Conservation (phyloP, 2,888 invertebrate species). For the Malthinus flaveolus region DNA sequence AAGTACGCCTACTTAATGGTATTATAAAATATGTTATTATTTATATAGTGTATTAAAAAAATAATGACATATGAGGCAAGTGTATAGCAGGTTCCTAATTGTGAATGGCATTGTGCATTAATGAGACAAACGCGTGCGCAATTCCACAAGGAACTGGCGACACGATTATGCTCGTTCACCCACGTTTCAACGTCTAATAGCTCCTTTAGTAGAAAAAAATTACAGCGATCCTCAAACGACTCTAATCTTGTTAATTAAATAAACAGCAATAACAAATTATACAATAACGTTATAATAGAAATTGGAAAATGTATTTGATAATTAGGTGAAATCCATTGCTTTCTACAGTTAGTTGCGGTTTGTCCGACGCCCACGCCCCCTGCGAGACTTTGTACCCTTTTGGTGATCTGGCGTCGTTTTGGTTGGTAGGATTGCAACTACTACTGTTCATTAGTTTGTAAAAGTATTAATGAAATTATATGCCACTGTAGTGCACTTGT, state of each 20-base stretch:
- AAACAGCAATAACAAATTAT: neutral
- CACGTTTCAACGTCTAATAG: conserved; percentile 28
- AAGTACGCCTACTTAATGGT: conserved; percentile 33
- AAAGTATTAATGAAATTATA: conserved; percentile 30
- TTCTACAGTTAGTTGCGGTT: neutral
- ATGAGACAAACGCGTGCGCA: conserved; percentile 34
- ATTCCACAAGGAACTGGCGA: conserved; percentile 28
- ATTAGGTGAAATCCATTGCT: conserved; percentile 10
- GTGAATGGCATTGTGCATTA: conserved; percentile 37
- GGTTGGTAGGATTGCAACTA: too few relatives aligned
- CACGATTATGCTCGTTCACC: conserved; percentile 30
- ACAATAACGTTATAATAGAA: neutral
- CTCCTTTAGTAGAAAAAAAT: conserved; percentile 28
- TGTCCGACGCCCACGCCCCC: neutral
- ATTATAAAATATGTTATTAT: conserved; percentile 22
- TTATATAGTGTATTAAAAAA: conserved; percentile 15
- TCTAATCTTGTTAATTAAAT: neutral
- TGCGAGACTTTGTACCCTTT: too few relatives aligned
- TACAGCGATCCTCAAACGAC: conserved; percentile 25
- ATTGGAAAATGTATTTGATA: too few relatives aligned
- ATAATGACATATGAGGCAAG: conserved; percentile 33
- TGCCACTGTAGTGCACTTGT: conserved; percentile 42
- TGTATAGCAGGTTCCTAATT: conserved; percentile 35
- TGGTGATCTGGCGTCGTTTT: too few relatives aligned
- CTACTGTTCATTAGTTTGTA: too few relatives aligned